These are phyloP conservation scores for Mustela nigripes DNA, from an alignment of 2,113 vertebrate genomes.

Conservation along the genomic window DNA sequence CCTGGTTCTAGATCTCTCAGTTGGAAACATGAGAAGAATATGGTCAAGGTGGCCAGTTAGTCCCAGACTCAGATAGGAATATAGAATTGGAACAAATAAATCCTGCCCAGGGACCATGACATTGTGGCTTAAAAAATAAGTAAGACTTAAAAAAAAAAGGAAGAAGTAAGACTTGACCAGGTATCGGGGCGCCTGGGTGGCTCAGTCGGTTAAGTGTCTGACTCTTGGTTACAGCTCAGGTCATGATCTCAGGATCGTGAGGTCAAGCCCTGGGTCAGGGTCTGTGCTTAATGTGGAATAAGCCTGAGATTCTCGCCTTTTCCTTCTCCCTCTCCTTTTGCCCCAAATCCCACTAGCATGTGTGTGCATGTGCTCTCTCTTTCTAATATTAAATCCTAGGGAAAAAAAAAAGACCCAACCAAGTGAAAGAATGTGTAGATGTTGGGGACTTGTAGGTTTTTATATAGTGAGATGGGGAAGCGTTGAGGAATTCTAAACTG, in stretches of 20 bases:
- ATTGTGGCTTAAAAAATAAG: not conserved
- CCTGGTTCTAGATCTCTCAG: accelerated
- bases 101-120: not conserved
- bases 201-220: not conserved
- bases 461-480: not conserved
- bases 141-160: not conserved
- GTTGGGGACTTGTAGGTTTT: not conserved
- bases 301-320: not conserved
- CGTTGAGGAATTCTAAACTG: not conserved
- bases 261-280: not conserved
- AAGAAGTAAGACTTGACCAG: not conserved
- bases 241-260: not conserved
- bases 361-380: not conserved
- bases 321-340: not conserved
- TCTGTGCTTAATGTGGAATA: not conserved
- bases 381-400: not conserved
- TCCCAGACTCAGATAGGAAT: not conserved
- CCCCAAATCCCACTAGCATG: not conserved
- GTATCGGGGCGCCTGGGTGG: not conserved
- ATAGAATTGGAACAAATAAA: not conserved
- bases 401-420: not conserved
- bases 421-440: not conserved
- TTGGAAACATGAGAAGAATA: not conserved
- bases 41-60: not conserved
- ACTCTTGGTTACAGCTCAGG: not conserved